Percentiles rank a stretch among this genome's conserved stretches.
Evolutionary conservation across 92 coral and sea anemone species (phyloP).

Genomic region (Virgularia gustaviana): DNA sequence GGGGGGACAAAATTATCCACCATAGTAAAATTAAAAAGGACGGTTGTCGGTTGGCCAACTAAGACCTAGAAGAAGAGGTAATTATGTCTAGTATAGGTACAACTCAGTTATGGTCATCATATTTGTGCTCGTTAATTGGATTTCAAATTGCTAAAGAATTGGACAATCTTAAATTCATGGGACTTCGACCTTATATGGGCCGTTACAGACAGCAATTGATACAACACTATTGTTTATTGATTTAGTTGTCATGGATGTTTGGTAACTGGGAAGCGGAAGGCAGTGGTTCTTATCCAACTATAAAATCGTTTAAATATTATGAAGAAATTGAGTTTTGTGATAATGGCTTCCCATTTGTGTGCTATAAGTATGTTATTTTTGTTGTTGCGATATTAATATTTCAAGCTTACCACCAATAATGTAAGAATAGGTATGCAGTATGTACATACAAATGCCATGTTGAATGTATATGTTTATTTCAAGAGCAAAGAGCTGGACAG

Average conservation of each 20-base stretch:
- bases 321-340: constrained; percentile 77
- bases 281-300: constrained; percentile 81
- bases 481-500: constrained; percentile 76
- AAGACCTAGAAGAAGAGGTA: too few species aligned
- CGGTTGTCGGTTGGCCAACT: too few species aligned
- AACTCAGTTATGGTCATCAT: too few species aligned
- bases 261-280: constrained; percentile 97
- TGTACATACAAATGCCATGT: background rate
- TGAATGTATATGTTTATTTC: background rate
- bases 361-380: constrained; percentile 62
- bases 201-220: too few species aligned
- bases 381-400: background rate
- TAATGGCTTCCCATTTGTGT: constrained; percentile 78
- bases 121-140: too few species aligned
- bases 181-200: too few species aligned
- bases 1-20: too few species aligned
- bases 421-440: too few species aligned
- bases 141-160: too few species aligned
- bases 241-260: constrained; percentile 72
- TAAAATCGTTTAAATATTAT: constrained; percentile 69
- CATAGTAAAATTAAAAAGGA: too few species aligned
- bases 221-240: background rate
- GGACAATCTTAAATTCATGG: too few species aligned
- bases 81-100: too few species aligned
- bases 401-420: background rate